phyloP scores from a whole-genome alignment of 1,140 invertebrate species.

The Harlomillsia oculata region DNA sequence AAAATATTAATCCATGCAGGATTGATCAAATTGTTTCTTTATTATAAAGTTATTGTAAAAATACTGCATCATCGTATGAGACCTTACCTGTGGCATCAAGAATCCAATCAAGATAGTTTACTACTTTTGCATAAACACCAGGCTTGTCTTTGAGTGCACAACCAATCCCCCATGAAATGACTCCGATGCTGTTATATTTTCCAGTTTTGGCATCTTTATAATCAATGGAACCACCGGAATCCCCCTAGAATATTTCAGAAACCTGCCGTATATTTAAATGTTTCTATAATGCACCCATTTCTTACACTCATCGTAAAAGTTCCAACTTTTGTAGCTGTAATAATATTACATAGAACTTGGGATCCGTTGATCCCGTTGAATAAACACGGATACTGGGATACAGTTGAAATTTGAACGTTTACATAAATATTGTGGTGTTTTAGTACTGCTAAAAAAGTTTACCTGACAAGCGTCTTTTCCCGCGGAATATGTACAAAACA shows the following conservation, averaged over 20 bases:
- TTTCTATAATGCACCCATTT: constrained; percentile 13
- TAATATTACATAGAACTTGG: no score
- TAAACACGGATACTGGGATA: not conserved
- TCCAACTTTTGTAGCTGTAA: not conserved
- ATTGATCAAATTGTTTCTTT: not conserved
- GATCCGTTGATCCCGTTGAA: no score
- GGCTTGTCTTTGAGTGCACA: constrained; percentile 79
- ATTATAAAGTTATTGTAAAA: constrained; percentile 14
- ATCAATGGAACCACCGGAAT: constrained; percentile 42
- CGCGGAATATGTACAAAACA: constrained; percentile 56
- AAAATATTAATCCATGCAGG: constrained; percentile 5
- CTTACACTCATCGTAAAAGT: not conserved
- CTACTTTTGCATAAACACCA: constrained; percentile 72
- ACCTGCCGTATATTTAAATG: not conserved
- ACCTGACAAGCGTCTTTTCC: constrained; percentile 16
- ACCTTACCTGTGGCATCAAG: constrained; percentile 22
- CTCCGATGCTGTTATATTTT: constrained; percentile 43
- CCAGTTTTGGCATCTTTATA: constrained; percentile 42
- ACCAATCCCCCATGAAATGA: constrained; percentile 48
- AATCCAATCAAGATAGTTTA: constrained; percentile 70
- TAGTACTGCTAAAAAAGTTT: constrained; percentile 6
- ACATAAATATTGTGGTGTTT: constrained; percentile 32
- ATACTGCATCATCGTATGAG: constrained; percentile 3
- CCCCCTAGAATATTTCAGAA: constrained; percentile 43
- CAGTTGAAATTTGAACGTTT: not conserved